phyloP scores from a whole-genome alignment of 2,113 vertebrate genomes.

The Chionomys nivalis region DNA sequence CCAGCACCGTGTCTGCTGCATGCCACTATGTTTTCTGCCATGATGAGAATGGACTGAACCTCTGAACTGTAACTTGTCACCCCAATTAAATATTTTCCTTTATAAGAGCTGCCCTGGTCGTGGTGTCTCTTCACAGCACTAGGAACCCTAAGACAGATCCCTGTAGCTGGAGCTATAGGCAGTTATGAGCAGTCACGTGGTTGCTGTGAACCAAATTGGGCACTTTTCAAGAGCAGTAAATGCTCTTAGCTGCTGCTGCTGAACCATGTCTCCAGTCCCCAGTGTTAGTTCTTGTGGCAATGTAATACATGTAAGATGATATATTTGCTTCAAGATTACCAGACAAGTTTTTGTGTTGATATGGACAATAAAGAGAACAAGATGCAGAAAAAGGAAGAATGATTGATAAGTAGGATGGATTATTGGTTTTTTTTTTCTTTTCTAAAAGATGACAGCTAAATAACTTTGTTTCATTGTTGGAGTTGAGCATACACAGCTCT shows the following conservation, averaged over 20 bases:
- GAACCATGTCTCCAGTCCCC: neutral
- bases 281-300: neutral
- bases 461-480: conserved; percentile 2
- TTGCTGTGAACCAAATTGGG: neutral
- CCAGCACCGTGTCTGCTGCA: neutral
- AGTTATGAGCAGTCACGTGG: neutral
- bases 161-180: neutral
- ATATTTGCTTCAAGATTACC: neutral
- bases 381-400: neutral
- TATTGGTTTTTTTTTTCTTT: neutral
- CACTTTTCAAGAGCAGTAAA: neutral
- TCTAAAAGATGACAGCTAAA: neutral
- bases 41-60: neutral
- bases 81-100: neutral
- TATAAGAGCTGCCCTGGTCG: neutral
- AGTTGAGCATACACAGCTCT: neutral
- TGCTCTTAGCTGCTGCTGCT: neutral
- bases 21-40: neutral
- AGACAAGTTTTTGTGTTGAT: neutral
- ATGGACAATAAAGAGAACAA: conserved; percentile 29
- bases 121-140: neutral
- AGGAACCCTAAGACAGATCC: neutral
- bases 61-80: neutral
- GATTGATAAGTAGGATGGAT: neutral
- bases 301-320: neutral